Evolutionary conservation across 2,113 vertebrate species (phyloP), one percentile per base, ranked within the genome.

Genomic region (Rhinopithecus roxellana): DNA sequence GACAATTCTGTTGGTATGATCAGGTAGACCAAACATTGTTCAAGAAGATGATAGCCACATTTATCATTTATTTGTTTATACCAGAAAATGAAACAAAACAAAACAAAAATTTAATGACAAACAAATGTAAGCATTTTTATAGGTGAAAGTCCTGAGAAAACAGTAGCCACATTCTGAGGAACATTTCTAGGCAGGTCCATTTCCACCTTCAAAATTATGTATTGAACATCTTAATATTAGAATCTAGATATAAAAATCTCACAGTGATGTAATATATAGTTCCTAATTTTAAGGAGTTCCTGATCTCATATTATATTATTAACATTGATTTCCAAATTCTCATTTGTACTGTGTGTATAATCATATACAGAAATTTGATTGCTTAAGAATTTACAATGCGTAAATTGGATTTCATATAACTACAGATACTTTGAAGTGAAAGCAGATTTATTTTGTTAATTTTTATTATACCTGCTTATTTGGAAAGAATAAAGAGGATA

Each of bases 51-150:
- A 92, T 83, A 74, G 67, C 35, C 11, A 70, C 8, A 90, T 50
- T 57, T 92, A 32, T 89, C 35, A 83, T 70, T 32, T 89, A n/a
- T 94, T 96, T 94, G 80, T 93, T 90, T 95, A 27, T 93, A 45
- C 11, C 61, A 89, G 61, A 82, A 81, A 97, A 93, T 86, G 35
- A 90, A 95, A 78, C 16, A 82, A 91, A 90, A 96, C 22, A 57
- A 96, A 92, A 40, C 12, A 92, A 89, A 77, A 93, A 79, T 93
- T 25, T 82, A 20, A 64, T 90, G 35, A 95, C 18, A 91, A 90
- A 83, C 55, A 90, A 17, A 50, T 70, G 40, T 38, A 84, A 59
- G 17, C 23, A 45, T 67, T 14, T 87, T 93, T 43, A 55, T 18
- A 50, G 59, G 25, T 55, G 87, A 95, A 90, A 27, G 0, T 72